Evolutionary conservation across 2,797 vertebrate genomes (phyloP).

Genomic region (Rhadinocentrus ornatus): DNA sequence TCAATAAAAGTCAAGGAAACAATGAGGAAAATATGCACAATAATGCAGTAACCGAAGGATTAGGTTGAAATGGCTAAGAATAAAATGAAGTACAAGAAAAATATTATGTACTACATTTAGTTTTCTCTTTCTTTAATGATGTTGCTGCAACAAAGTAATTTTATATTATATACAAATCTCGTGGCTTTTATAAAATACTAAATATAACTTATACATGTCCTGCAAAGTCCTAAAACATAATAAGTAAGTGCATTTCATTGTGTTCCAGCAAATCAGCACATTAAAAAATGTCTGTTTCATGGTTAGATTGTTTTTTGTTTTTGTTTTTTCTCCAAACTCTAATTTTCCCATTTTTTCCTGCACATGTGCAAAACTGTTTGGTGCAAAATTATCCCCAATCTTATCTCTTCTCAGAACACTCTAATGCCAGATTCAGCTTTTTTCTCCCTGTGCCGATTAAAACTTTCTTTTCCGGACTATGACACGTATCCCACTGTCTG

Average conservation of each 20-base stretch:
- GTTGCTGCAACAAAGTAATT: background rate
- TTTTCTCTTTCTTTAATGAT: background rate
- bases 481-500: conserved; percentile 20
- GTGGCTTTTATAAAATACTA: background rate
- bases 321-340: too few relatives aligned
- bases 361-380: conserved; percentile 9
- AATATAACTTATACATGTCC: background rate
- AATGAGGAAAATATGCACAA: background rate
- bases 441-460: conserved; percentile 19
- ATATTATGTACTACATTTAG: background rate
- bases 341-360: background rate
- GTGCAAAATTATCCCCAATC: too few relatives aligned
- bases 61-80: background rate
- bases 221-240: background rate
- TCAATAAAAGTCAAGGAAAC: conserved; percentile 5
- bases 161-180: background rate
- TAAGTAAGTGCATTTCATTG: background rate
- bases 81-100: background rate
- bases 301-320: background rate
- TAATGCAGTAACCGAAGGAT: background rate
- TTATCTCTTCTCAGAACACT: too few relatives aligned
- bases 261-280: too few relatives aligned
- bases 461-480: conserved; percentile 11
- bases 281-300: background rate
- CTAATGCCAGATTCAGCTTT: background rate